Percentiles rank a stretch among this genome's conserved stretches.
phyloP scores from a whole-genome alignment of 2,888 invertebrate genomes.

The Nomada goodeniana region DNA sequence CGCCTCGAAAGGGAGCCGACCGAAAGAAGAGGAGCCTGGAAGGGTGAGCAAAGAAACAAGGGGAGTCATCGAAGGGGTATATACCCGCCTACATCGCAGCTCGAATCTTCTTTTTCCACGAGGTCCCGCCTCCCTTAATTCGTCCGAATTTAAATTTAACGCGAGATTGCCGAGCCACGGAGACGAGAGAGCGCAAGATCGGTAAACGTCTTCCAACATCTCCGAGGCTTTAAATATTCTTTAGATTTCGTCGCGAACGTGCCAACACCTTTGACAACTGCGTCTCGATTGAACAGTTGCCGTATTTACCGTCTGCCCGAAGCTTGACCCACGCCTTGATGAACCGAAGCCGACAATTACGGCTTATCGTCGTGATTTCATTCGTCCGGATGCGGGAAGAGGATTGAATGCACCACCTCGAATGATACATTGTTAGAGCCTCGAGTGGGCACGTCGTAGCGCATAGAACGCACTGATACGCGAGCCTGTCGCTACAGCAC shows the following conservation, averaged over 20 bases:
- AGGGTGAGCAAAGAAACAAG: slow-evolving; percentile 13
- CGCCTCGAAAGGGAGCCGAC: slow-evolving; percentile 20
- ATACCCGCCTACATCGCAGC: slow-evolving; percentile 49
- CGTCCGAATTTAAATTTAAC: slow-evolving; percentile 78
- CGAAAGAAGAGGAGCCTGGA: background rate
- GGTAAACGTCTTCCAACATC: slow-evolving; percentile 37
- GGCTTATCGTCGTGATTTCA: slow-evolving; percentile 18
- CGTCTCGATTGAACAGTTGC: slow-evolving; percentile 34
- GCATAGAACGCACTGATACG: background rate
- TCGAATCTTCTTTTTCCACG: slow-evolving; percentile 61
- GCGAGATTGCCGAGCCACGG: slow-evolving; percentile 58
- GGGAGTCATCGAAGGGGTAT: slow-evolving; percentile 2
- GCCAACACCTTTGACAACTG: slow-evolving; percentile 55
- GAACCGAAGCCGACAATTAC: slow-evolving; percentile 19
- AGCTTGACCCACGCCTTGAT: slow-evolving; percentile 4
- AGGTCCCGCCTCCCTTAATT: slow-evolving; percentile 69
- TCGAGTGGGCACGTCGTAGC: background rate
- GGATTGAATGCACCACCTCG: slow-evolving; percentile 18
- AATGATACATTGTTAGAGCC: background rate
- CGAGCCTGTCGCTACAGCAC: background rate
- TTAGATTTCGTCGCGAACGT: slow-evolving; percentile 37
- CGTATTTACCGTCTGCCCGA: background rate
- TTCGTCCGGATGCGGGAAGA: background rate
- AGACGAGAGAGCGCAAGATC: slow-evolving; percentile 42
- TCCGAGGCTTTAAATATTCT: slow-evolving; percentile 46